Evolutionary conservation across 2,113 vertebrate genomes (phyloP).

Genomic region (Acanthochromis polyacanthus): DNA sequence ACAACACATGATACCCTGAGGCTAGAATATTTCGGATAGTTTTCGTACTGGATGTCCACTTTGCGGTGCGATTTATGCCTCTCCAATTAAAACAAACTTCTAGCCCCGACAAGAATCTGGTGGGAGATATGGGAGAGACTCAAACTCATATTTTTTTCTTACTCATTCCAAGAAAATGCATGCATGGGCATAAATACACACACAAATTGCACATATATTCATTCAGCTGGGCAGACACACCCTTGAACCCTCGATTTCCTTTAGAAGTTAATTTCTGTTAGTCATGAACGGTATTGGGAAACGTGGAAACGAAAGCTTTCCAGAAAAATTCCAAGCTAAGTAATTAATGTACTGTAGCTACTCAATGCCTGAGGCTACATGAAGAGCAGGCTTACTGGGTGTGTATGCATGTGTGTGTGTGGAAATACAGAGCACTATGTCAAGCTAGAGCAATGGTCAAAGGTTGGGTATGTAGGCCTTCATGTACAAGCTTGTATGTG

Average conservation of each 20-base stretch:
- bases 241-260: background rate
- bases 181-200: background rate
- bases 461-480: slow-evolving; percentile 27
- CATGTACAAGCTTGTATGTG: slow-evolving; percentile 21
- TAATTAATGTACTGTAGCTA: slow-evolving; percentile 10
- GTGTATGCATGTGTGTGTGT: slow-evolving; percentile 14
- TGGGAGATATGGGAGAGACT: slow-evolving; percentile 7
- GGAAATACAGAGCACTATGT: background rate
- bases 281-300: slow-evolving; percentile 27
- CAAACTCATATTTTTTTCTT: background rate
- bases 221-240: slow-evolving; percentile 38
- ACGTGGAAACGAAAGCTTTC: background rate
- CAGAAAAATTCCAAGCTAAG: slow-evolving; percentile 12
- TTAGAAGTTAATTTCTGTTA: slow-evolving; percentile 12
- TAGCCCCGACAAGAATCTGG: background rate
- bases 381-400: slow-evolving; percentile 26
- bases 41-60: background rate
- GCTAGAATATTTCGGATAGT: background rate
- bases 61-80: too few species aligned
- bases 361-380: slow-evolving; percentile 38
- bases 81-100: slow-evolving; percentile 2
- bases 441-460: slow-evolving; percentile 44
- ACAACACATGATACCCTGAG: background rate
- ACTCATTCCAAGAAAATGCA: background rate
- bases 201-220: background rate